These are phyloP conservation scores for Dolichomitus sp. DNA, from an alignment of 2,888 invertebrate species.

Conservation along the genomic window DNA sequence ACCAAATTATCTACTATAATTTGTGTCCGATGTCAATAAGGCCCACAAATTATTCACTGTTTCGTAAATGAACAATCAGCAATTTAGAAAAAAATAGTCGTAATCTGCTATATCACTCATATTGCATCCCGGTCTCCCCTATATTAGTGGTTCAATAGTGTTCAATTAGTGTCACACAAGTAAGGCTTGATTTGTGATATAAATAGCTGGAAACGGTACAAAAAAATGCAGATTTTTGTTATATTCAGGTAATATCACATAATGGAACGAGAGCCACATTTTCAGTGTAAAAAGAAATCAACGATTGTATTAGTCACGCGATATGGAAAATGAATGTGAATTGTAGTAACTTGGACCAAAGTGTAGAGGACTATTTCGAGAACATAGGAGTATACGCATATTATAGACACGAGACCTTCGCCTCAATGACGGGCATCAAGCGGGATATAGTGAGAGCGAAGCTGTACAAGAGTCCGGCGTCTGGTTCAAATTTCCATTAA, in stretches of 20 bases:
- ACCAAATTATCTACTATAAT: no score
- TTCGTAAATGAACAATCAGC: no score
- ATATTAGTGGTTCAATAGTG: background rate
- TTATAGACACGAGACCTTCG: constrained; percentile 30
- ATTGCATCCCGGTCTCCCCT: no score
- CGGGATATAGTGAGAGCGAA: constrained; percentile 4
- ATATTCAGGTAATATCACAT: background rate
- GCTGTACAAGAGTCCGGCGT: constrained; percentile 24
- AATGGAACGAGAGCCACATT: no score
- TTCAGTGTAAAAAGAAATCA: background rate
- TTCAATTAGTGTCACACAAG: background rate
- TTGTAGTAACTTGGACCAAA: background rate
- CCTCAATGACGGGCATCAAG: constrained; percentile 46
- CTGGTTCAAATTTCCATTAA: constrained; percentile 57
- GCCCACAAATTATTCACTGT: no score
- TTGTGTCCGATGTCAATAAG: no score
- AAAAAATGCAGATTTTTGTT: background rate
- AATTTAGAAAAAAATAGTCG: no score
- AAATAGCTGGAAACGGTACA: background rate
- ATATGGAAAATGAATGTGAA: background rate
- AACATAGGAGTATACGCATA: constrained; percentile 10
- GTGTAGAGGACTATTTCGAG: background rate
- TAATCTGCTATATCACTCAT: no score
- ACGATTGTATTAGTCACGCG: background rate
- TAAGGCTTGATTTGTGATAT: background rate